Percentiles rank a stretch among this genome's conserved stretches.
These are phyloP conservation scores for Protophormia terraenovae DNA, from an alignment of 2,888 invertebrate species.

Conservation along the genomic window DNA sequence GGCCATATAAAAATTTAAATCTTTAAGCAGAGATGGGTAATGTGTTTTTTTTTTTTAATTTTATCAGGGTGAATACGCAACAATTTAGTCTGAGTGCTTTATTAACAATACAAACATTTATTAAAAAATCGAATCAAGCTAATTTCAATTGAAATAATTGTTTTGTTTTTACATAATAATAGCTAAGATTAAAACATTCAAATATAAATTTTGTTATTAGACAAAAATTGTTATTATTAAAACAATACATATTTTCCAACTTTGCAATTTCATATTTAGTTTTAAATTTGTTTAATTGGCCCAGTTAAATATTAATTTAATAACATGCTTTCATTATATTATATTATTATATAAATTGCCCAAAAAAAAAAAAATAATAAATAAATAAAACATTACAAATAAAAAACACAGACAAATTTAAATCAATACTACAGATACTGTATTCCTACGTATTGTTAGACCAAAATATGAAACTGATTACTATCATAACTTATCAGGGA, in stretches of 20 bases:
- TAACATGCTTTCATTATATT: not conserved
- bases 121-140: too few species aligned
- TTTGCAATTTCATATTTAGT: not conserved
- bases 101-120: too few species aligned
- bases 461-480: constrained; percentile 12
- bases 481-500: not conserved
- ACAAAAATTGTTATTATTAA: too few species aligned
- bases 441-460: not conserved
- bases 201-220: too few species aligned
- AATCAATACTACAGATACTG: not conserved
- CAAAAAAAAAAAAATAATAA: not conserved
- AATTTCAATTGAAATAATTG: too few species aligned
- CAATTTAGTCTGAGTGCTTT: too few species aligned
- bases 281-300: not conserved
- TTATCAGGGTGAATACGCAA: too few species aligned
- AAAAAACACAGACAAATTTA: not conserved
- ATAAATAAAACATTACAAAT: not conserved
- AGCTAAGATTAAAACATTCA: too few species aligned
- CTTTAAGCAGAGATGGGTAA: not conserved
- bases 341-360: not conserved
- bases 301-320: constrained; percentile 9
- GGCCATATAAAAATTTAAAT: not conserved
- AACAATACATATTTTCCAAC: not conserved
- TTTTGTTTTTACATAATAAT: too few species aligned
- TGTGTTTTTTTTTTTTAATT: not conserved